Percentiles rank a stretch among this genome's conserved stretches.
These are phyloP conservation scores for Nasonia giraulti DNA, from an alignment of 1,140 invertebrate species.

Conservation along the genomic window DNA sequence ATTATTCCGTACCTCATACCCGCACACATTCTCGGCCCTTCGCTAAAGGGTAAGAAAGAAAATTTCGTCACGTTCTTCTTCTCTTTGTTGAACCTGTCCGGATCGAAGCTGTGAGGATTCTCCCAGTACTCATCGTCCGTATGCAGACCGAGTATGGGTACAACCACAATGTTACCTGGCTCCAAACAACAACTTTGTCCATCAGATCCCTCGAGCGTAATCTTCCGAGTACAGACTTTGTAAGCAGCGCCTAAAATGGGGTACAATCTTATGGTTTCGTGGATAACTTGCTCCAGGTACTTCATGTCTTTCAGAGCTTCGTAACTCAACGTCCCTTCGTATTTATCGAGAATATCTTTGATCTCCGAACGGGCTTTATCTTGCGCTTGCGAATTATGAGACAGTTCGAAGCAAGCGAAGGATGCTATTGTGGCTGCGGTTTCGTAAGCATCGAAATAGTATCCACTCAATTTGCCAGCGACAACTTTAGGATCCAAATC, in stretches of 20 bases:
- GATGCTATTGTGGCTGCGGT: conserved; percentile 44
- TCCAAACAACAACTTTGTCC: conserved; percentile 52
- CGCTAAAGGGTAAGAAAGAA: conserved; percentile 73
- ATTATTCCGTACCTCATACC: conserved; percentile 66
- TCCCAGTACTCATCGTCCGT: conserved; percentile 72
- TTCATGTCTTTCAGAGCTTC: conserved; percentile 56
- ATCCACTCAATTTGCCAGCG: conserved; percentile 48
- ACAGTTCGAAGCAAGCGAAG: conserved; percentile 44
- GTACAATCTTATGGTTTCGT: conserved; percentile 55
- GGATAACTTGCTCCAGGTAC: conserved; percentile 58
- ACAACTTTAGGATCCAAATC: conserved; percentile 1
- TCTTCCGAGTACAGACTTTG: conserved; percentile 54
- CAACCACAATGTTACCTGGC: conserved; percentile 58
- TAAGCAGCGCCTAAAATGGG: conserved; percentile 19
- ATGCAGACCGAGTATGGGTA: conserved; percentile 73
- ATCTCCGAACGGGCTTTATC: conserved; percentile 55
- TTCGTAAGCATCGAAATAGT: conserved; percentile 57
- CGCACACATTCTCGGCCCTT: conserved; percentile 74
- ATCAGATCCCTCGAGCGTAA: conserved; percentile 56
- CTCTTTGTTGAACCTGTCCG: conserved; percentile 72
- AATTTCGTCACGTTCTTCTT: conserved; percentile 60
- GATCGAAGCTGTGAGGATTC: conserved; percentile 74
- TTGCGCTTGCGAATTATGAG: conserved; percentile 46
- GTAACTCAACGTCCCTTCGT: conserved; percentile 51
- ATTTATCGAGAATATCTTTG: conserved; percentile 12